Evolutionary conservation across 2,113 vertebrate genomes (phyloP).

Genomic region (Toxotes jaculatrix): DNA sequence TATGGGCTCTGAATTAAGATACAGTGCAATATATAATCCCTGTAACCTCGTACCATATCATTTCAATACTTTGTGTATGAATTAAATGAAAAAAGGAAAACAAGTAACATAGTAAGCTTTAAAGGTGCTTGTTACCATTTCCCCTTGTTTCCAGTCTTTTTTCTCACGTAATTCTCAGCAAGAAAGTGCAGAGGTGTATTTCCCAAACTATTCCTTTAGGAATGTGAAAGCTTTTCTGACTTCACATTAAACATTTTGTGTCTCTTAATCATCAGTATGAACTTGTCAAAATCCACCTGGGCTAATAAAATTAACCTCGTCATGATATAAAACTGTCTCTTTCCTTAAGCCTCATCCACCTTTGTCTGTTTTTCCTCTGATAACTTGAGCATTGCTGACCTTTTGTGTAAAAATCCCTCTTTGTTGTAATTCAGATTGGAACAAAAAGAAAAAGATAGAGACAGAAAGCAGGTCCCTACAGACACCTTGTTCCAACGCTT

Average conservation of each 20-base stretch:
- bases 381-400: constrained; percentile 31
- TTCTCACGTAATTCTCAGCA: neutral
- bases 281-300: neutral
- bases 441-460: constrained; percentile 29
- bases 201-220: neutral
- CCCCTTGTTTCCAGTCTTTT: neutral
- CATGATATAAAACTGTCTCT: neutral
- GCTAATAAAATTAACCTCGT: constrained; percentile 16
- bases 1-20: neutral
- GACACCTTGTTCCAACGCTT: constrained; percentile 52
- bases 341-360: constrained; percentile 15
- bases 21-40: neutral
- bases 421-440: constrained; percentile 35
- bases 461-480: constrained; percentile 34
- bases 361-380: constrained; percentile 40
- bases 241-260: neutral
- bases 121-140: neutral
- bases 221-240: neutral
- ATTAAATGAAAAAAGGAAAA: neutral
- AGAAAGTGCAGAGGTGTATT: neutral
- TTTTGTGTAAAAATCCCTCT: constrained; percentile 37
- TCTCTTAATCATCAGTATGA: constrained; percentile 7
- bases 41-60: neutral
- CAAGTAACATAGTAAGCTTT: neutral
- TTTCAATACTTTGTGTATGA: neutral